Evolutionary conservation across 2,113 vertebrate species (phyloP), one percentile per base, ranked within the genome.

Genomic region (Albula glossodonta): DNA sequence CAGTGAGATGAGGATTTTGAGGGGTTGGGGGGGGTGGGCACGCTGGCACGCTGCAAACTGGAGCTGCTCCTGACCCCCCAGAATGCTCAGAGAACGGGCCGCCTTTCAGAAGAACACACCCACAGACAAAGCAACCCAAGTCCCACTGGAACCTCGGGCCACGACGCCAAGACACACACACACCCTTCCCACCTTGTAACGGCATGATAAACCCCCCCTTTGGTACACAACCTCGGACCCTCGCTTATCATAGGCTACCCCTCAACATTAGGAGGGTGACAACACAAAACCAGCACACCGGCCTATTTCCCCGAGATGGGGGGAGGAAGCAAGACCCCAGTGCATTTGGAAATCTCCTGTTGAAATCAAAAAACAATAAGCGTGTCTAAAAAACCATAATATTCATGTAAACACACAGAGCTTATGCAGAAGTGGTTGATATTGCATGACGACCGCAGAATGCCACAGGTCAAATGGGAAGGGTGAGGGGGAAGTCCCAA

Each of bases 391-490:
- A 90, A 94, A 92, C 94, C 88, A 93, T 41, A 41, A 41, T 91
- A 95, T 93, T 90, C 87, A 95, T 96, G 95, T 96, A 96, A 96
- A 96, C 94, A 95, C 94, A 95, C 93, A 95, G 94, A 95, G 94
- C 92, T 95, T 94, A 95, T 92, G 94, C 92, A 90, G 90, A 91
- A 95, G 92, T 95, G 94, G 92, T 94, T 96, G 93, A 94, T 96
- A 96, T 95, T 93, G 93, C 91, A 89, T 94, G 94, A 95, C 89
- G 88, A 81, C 81, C 87, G 91, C 90, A 88, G 90, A 93, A 92
- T 92, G 93, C 89, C 89, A 91, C 86, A 90, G 90, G 89, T 96
- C 93, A 92, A 93, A 89, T 90, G 57, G 9, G 57, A 60, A 60
- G 57, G 57, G 57, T 11, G 60, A 19, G 22, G 60, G 86, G 92